Conservation (phyloP, 2,113 vertebrate species). For the Dryoscopus gambensis region DNA sequence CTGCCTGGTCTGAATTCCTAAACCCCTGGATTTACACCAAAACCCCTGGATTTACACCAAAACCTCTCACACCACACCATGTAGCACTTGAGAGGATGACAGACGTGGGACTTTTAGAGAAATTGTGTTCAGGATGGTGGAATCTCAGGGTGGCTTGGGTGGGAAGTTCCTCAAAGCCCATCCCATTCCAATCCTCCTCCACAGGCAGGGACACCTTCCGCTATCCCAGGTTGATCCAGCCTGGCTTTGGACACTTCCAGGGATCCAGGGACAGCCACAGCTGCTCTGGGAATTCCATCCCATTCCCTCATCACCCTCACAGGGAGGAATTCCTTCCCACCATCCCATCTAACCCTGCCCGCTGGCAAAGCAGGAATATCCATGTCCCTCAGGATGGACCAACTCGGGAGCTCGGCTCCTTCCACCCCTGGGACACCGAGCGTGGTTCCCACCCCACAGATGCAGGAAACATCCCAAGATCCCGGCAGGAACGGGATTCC, state of each 20-base stretch:
- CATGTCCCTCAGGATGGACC: accelerated
- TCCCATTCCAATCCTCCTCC: neutral
- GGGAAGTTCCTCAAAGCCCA: neutral
- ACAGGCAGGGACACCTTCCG: neutral
- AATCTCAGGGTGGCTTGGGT: neutral
- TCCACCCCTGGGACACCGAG: accelerated
- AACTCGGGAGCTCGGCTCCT: neutral
- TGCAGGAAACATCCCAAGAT: neutral
- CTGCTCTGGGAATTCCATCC: neutral
- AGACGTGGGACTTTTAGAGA: neutral
- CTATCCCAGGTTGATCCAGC: neutral
- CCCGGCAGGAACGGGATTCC: neutral
- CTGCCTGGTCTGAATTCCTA: neutral
- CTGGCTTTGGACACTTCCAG: neutral
- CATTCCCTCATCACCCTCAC: neutral
- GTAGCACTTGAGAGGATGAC: neutral
- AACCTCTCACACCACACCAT: neutral
- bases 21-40: neutral
- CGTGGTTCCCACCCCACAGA: accelerated
- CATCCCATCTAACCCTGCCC: neutral
- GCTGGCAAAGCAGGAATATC: neutral
- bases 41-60: too few species aligned
- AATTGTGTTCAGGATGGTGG: neutral
- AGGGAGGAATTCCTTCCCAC: neutral
- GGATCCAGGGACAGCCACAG: neutral